phyloP scores from a whole-genome alignment of 2,113 vertebrate genomes.

The Sebastes fasciatus region DNA sequence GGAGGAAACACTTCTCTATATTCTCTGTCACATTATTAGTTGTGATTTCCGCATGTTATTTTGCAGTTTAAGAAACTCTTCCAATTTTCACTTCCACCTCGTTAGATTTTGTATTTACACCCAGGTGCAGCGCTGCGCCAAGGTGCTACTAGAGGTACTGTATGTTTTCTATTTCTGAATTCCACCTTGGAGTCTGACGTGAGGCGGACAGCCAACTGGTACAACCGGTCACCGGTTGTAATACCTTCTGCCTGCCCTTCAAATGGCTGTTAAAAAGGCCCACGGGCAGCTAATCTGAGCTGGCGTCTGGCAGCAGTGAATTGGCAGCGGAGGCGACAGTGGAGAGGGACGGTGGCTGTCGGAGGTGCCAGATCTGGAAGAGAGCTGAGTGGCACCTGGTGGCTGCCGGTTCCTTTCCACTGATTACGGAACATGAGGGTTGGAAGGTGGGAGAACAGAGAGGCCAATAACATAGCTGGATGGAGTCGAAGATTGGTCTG shows the following conservation, averaged over 20 bases:
- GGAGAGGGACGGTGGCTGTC: conserved; percentile 6
- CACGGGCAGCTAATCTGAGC: conserved; percentile 51
- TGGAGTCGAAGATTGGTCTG: neutral
- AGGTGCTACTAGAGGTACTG: conserved; percentile 23
- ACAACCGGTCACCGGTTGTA: conserved; percentile 30
- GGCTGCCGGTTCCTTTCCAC: conserved; percentile 24
- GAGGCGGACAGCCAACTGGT: conserved; percentile 32
- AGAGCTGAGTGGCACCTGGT: conserved; percentile 39
- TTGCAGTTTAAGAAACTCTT: neutral
- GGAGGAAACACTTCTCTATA: neutral
- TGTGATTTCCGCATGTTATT: neutral
- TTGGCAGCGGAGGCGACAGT: conserved; percentile 48
- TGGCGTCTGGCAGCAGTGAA: conserved; percentile 34
- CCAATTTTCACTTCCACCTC: neutral
- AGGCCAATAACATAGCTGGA: neutral
- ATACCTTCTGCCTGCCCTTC: conserved; percentile 47
- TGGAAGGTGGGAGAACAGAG: conserved; percentile 1
- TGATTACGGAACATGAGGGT: conserved; percentile 33
- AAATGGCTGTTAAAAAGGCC: conserved; percentile 60
- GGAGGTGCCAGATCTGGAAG: conserved; percentile 23
- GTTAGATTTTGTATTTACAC: conserved; percentile 28
- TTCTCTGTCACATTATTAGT: neutral
- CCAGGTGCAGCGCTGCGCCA: neutral
- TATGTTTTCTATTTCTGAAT: conserved; percentile 53
- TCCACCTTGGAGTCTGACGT: conserved; percentile 48